phyloP scores from a whole-genome alignment of 2,888 invertebrate genomes.

The Sussaba pulchella region DNA sequence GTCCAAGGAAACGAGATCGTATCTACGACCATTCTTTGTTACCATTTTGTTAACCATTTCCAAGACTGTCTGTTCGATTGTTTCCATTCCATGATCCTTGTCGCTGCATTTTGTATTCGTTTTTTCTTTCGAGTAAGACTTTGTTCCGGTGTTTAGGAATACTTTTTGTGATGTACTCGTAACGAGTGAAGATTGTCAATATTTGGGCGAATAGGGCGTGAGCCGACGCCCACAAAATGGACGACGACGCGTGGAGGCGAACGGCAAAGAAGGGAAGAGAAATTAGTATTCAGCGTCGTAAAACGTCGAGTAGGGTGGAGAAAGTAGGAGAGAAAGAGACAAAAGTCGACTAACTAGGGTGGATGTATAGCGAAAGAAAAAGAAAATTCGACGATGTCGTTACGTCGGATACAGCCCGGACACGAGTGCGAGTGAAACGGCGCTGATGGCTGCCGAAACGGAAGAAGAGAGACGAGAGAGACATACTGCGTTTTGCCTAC shows the following conservation, averaged over 20 bases:
- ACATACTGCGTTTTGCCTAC: no score
- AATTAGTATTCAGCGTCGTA: slow-evolving; percentile 15
- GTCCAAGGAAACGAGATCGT: not conserved
- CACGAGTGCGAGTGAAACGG: no score
- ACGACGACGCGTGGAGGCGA: not conserved
- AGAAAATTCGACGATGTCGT: no score
- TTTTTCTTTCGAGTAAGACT: no score
- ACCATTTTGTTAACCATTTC: no score
- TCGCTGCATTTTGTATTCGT: no score
- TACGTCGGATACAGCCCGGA: no score
- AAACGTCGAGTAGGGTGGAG: not conserved
- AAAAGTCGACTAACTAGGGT: not conserved
- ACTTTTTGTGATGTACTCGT: not conserved
- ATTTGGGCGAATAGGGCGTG: not conserved
- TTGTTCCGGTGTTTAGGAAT: not conserved
- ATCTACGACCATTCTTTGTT: not conserved
- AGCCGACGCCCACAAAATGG: slow-evolving; percentile 1
- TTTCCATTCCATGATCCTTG: not conserved
- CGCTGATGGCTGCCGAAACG: no score
- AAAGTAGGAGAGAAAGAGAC: no score
- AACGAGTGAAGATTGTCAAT: not conserved
- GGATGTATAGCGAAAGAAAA: not conserved
- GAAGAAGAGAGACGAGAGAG: no score
- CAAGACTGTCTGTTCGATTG: not conserved
- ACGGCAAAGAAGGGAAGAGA: not conserved